Percentiles rank a stretch among this genome's conserved stretches.
phyloP scores from a whole-genome alignment of 2,797 vertebrate genomes.

The Leptatherina wallacei region DNA sequence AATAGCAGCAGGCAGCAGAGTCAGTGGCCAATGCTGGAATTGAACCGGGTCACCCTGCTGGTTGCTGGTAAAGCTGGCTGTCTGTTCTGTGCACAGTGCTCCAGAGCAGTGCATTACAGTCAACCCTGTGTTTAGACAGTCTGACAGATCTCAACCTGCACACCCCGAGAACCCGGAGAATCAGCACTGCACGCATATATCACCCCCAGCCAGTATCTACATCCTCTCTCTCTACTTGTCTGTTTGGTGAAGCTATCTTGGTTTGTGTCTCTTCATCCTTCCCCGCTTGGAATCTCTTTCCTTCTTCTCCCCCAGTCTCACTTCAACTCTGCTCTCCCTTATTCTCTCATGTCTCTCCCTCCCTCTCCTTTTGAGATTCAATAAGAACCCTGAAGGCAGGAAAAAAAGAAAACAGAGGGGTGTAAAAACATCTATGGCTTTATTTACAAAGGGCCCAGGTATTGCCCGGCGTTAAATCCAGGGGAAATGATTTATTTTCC shows the following conservation, averaged over 20 bases:
- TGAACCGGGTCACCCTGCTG: constrained; percentile 41
- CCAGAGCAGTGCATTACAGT: constrained; percentile 57
- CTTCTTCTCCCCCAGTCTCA: constrained; percentile 47
- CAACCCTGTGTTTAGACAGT: constrained; percentile 75
- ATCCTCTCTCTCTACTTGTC: constrained; percentile 66
- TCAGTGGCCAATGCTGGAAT: constrained; percentile 21
- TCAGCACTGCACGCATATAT: constrained; percentile 65
- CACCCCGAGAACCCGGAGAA: constrained; percentile 70
- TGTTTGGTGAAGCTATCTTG: constrained; percentile 66
- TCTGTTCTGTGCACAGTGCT: constrained; percentile 54
- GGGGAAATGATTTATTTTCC: constrained; percentile 84
- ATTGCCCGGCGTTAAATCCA: constrained; percentile 81
- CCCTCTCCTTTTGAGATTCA: constrained; percentile 81
- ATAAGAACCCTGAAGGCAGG: constrained; percentile 81
- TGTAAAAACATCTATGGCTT: constrained; percentile 84
- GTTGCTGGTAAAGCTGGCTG: constrained; percentile 50
- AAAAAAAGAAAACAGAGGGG: constrained; percentile 75
- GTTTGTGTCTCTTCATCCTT: constrained; percentile 72
- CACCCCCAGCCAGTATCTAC: constrained; percentile 69
- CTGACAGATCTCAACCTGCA: constrained; percentile 80
- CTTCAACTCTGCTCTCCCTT: constrained; percentile 77
- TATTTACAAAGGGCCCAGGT: constrained; percentile 84
- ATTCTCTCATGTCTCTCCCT: constrained; percentile 79
- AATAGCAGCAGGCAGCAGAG: constrained; percentile 31
- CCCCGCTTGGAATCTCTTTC: constrained; percentile 64